A percentile compares a stretch with the other conserved stretches of the same genome.
Conservation (phyloP, 2,113 vertebrate species). For the Crocuta crocuta region DNA sequence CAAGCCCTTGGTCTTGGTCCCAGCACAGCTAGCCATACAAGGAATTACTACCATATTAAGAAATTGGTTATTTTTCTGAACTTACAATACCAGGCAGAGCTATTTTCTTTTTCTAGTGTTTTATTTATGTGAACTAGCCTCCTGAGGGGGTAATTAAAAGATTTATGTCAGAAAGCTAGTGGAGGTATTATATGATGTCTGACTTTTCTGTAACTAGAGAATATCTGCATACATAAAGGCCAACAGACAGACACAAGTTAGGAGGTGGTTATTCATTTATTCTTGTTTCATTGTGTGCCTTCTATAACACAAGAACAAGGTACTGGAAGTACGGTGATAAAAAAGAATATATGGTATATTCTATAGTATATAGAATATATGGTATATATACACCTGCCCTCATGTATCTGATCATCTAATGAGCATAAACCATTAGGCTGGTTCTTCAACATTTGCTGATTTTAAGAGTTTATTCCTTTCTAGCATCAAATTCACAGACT, state of each 20-base stretch:
- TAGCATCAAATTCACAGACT: not conserved
- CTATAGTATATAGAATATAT: too few relatives aligned
- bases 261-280: not conserved
- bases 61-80: constrained; percentile 65
- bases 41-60: constrained; percentile 67
- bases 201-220: not conserved
- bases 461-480: constrained; percentile 1
- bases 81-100: constrained; percentile 49
- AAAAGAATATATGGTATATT: too few relatives aligned
- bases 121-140: constrained; percentile 61
- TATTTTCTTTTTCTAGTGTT: constrained; percentile 58
- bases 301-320: not conserved
- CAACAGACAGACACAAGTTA: not conserved
- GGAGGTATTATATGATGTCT: not conserved
- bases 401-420: not conserved
- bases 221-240: not conserved
- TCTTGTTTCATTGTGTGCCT: not conserved
- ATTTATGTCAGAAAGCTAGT: constrained; percentile 41
- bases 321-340: not conserved
- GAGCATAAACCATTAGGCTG: not conserved
- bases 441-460: not conserved
- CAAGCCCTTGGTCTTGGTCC: constrained; percentile 35
- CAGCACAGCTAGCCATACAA: constrained; percentile 27
- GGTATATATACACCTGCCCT: too few relatives aligned
- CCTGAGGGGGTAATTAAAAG: constrained; percentile 46